Conservation (phyloP, 2,888 invertebrate genomes). For the Caenorhabditis virilis region DNA sequence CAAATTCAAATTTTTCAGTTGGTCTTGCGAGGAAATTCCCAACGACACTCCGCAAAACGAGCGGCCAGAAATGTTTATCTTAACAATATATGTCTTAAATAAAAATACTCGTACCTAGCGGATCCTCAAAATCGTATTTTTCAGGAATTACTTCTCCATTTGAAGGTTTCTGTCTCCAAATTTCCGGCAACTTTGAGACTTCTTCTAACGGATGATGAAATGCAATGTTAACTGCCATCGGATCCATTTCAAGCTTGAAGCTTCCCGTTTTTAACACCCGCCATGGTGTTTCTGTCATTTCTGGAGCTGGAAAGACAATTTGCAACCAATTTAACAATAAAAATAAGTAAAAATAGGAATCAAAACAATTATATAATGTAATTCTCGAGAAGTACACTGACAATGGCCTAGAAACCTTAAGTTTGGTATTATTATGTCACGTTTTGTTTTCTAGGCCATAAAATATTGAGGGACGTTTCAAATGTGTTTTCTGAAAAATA, state of each 20-base stretch:
- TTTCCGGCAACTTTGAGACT: slow-evolving; percentile 5
- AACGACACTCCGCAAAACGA: too few species aligned
- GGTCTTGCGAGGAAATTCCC: too few species aligned
- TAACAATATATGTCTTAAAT: background rate
- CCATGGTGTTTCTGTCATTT: background rate
- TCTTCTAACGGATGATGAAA: slow-evolving; percentile 23
- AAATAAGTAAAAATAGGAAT: background rate
- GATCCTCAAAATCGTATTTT: background rate
- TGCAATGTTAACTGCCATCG: background rate
- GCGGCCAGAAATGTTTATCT: too few species aligned
- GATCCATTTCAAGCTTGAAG: background rate
- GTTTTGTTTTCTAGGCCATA: background rate
- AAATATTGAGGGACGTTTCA: too few species aligned
- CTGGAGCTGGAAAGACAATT: too few species aligned
- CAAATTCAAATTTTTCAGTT: too few species aligned
- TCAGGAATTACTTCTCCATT: background rate
- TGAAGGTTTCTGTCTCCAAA: slow-evolving; percentile 15
- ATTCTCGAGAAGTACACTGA: too few species aligned
- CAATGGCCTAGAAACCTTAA: background rate
- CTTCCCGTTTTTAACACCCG: background rate
- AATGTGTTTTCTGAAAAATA: too few species aligned
- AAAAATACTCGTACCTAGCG: background rate
- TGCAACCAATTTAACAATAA: too few species aligned
- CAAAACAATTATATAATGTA: background rate
- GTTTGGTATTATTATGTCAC: background rate